Evolutionary conservation across 2,797 vertebrate genomes (phyloP).

Genomic region (Eupleurogrammus muticus): DNA sequence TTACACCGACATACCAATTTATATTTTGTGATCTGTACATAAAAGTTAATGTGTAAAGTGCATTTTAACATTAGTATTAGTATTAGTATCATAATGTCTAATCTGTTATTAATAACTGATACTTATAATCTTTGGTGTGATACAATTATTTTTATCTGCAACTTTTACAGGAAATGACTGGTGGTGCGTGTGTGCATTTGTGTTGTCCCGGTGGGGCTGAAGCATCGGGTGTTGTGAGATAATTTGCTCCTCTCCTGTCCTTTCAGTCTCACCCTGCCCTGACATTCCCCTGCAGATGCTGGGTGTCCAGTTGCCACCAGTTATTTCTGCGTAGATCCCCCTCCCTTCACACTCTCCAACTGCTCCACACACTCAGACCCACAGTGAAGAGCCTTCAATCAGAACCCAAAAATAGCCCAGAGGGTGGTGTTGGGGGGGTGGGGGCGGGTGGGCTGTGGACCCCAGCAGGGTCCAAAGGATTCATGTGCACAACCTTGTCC

Average conservation of each 20-base stretch:
- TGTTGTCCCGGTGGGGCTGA: conserved; percentile 24
- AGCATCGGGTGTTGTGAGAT: conserved; percentile 38
- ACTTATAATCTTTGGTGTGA: background rate
- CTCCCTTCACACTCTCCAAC: conserved; percentile 59
- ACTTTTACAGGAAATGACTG: conserved; percentile 28
- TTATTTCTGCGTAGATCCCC: conserved; percentile 88
- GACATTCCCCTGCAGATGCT: conserved; percentile 65
- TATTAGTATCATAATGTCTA: background rate
- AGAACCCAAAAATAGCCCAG: conserved; percentile 91
- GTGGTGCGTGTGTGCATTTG: conserved; percentile 27
- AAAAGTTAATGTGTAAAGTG: background rate
- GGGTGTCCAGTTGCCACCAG: conserved; percentile 86
- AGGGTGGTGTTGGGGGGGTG: conserved; percentile 29
- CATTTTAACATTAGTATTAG: background rate
- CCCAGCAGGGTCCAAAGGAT: conserved; percentile 67
- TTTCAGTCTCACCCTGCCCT: conserved; percentile 61
- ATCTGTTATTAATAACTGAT: background rate
- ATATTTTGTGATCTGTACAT: background rate
- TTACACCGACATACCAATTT: background rate
- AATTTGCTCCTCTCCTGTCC: conserved; percentile 54
- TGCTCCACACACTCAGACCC: conserved; percentile 55
- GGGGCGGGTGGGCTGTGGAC: conserved; percentile 70
- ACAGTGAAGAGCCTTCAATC: conserved; percentile 79
- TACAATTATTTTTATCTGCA: conserved; percentile 1
- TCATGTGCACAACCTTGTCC: conserved; percentile 70